Evolutionary conservation across 2,113 vertebrate species (phyloP).

Genomic region (Ictalurus furcatus): DNA sequence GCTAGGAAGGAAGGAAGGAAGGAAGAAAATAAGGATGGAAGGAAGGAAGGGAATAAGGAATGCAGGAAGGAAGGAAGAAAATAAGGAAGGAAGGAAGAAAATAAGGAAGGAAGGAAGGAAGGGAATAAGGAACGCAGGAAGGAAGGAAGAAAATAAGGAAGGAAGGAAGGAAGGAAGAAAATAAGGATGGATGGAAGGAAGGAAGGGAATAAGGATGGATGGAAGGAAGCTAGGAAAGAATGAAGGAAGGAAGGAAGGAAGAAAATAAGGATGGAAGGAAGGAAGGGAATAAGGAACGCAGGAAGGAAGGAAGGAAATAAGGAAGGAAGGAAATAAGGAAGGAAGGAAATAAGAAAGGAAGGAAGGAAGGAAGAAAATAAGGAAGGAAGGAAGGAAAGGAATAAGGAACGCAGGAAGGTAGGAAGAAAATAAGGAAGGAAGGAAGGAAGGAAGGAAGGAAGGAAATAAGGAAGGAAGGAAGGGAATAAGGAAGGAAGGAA

Average conservation of each 20-base stretch:
- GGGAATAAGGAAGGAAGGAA: neutral
- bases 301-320: no score
- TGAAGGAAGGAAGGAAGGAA: no score
- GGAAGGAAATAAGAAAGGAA: neutral
- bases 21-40: accelerated
- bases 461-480: neutral
- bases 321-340: no score
- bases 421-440: neutral
- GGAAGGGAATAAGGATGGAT: no score
- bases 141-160: no score
- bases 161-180: no score
- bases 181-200: neutral
- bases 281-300: no score
- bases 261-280: no score
- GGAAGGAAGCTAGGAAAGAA: no score
- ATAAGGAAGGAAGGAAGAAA: no score
- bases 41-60: neutral
- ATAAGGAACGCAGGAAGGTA: neutral
- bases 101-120: neutral
- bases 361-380: accelerated
- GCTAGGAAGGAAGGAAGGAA: neutral
- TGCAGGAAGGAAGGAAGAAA: neutral
- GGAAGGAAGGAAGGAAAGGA: neutral
- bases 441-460: neutral
- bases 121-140: no score